Evolutionary conservation across 2,888 invertebrate species (phyloP), one percentile per base, ranked within the genome.

Genomic region (Chrysomela aeneicollis): DNA sequence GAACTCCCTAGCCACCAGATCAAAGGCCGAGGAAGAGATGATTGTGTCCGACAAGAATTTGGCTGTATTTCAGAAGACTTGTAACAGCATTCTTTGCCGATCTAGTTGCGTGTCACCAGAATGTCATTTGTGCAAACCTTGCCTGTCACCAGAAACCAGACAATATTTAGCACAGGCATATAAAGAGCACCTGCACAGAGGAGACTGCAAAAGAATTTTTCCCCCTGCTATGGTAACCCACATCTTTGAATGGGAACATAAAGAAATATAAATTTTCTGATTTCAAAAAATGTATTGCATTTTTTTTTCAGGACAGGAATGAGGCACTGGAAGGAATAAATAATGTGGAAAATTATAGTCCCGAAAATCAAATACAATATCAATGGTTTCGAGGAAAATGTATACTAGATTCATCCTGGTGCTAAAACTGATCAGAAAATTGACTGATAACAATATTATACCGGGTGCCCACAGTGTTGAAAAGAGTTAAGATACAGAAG

Each of bases 331-430:
- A 72, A 66, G 61, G 61, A 17, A 79, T 82, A 69, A 76, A 85
- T 71, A 75, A 87, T 15, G n/a, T n/a, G n/a, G 85, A 86, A 59
- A 82, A 86, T 26, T 85, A 92, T 65, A 87, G 89, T 4, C 80
- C 86, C 49, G 87, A 85, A 69, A 96, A 97, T 82, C 88, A 89
- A 78, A 83, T 94, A 67, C 89, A 95, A 79, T 86, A 89, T 55
- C 82, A 89, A 66, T 98, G 97, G 97, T 95, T 92, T 81, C 88
- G 91, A 81, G 94, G 92, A 54, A 97, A 97, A 85, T 98, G 97
- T 79, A 84, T 89, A 70, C 83, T 87, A 66, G 95, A 97, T 77
- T 71, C 82, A 2, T 86, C 88, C 30, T 97, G 95, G 94, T 97
- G 97, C 79, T 82, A 15, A 42, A 6, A n/a, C n/a, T n/a, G n/a